These are phyloP conservation scores for Cygnus buccinator DNA, from an alignment of 2,113 vertebrate genomes.

Conservation along the genomic window DNA sequence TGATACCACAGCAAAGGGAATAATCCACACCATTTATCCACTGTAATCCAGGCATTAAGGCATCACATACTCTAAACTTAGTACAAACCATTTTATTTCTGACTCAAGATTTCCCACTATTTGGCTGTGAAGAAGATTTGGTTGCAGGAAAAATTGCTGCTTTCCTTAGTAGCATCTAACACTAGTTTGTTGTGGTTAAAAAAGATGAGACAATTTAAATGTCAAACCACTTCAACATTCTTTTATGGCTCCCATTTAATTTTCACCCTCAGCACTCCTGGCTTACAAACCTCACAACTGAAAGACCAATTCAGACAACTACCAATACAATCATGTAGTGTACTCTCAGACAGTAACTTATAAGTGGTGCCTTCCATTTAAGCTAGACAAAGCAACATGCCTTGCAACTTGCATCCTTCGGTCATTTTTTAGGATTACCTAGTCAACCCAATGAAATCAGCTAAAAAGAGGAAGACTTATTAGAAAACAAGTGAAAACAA, in stretches of 20 bases:
- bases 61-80: not conserved
- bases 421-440: not conserved
- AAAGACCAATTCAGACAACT: constrained; percentile 22
- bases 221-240: constrained; percentile 37
- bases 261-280: not conserved
- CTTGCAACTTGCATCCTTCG: not conserved
- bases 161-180: not conserved
- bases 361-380: not conserved
- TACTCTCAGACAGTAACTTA: not conserved
- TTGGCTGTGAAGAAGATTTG: not conserved
- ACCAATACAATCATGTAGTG: not conserved
- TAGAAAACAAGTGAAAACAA: not conserved
- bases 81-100: not conserved
- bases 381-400: not conserved
- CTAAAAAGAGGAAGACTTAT: not conserved
- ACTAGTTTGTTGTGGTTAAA: not conserved
- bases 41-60: not conserved
- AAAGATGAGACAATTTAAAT: not conserved
- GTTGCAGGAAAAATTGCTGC: not conserved
- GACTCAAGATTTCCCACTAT: not conserved
- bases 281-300: not conserved
- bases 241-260: constrained; percentile 38
- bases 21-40: not conserved
- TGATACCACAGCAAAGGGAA: not conserved
- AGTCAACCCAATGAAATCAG: not conserved